A percentile compares a stretch with the other conserved stretches of the same genome.
These are phyloP conservation scores for Pygmarrhopalites habei DNA, from an alignment of 1,140 invertebrate species.

Conservation along the genomic window DNA sequence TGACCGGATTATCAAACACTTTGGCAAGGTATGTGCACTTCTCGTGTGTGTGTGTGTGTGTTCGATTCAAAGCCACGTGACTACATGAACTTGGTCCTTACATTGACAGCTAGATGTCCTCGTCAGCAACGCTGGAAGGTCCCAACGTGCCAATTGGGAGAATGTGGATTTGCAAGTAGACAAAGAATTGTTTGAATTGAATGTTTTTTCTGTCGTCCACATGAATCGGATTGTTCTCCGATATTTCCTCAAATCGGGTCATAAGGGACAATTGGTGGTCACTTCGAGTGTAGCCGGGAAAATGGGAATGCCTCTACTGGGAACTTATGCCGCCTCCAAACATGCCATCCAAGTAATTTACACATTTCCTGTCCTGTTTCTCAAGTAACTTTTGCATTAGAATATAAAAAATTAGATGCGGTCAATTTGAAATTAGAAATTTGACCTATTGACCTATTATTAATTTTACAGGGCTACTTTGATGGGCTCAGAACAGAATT, in stretches of 20 bases:
- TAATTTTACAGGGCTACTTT: not conserved
- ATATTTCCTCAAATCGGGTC: not conserved
- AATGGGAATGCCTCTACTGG: not conserved
- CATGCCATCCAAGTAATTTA: not conserved
- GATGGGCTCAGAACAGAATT: not conserved
- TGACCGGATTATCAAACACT: slow-evolving; percentile 59
- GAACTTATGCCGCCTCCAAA: not conserved
- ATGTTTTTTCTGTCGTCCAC: not conserved
- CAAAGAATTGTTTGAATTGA: not conserved
- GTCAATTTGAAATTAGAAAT: not conserved
- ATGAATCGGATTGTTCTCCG: not conserved
- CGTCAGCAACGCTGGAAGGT: not conserved
- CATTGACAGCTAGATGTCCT: not conserved
- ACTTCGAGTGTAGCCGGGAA: not conserved
- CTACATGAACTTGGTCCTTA: too few species aligned
- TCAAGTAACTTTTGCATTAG: not conserved
- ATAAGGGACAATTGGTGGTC: not conserved
- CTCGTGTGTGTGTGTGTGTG: too few species aligned
- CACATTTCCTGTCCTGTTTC: not conserved
- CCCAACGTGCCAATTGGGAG: not conserved
- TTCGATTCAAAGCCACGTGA: too few species aligned
- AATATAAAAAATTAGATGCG: not conserved
- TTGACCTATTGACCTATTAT: too few species aligned
- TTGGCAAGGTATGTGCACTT: slow-evolving; percentile 63
- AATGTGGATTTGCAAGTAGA: not conserved